phyloP scores from a whole-genome alignment of 2,888 invertebrate genomes.

The Stenotaenia linearis region DNA sequence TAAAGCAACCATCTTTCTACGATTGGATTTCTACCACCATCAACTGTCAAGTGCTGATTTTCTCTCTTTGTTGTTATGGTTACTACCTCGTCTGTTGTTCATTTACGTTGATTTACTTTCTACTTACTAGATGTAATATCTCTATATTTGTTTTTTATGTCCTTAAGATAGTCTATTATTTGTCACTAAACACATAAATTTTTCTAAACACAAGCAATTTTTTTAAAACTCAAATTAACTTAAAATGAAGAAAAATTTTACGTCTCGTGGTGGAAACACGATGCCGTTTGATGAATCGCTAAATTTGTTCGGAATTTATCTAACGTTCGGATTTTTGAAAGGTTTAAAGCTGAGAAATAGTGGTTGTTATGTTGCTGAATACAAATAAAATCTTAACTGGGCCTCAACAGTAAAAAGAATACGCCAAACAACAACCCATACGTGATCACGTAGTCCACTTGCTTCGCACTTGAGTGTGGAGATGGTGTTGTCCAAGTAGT shows the following conservation, averaged over 20 bases:
- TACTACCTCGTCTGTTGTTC: not conserved
- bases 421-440: not conserved
- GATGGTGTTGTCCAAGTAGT: not conserved
- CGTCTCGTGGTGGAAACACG: too few relatives aligned
- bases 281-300: not conserved
- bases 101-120: not conserved
- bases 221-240: too few relatives aligned
- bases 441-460: not conserved
- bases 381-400: not conserved
- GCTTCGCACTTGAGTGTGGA: not conserved
- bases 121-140: too few relatives aligned
- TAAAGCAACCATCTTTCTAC: not conserved
- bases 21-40: not conserved
- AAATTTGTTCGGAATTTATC: not conserved
- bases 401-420: not conserved
- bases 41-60: not conserved
- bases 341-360: not conserved
- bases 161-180: too few relatives aligned
- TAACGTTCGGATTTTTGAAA: not conserved
- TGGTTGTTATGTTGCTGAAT: not conserved
- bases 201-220: too few relatives aligned
- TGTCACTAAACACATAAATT: too few relatives aligned
- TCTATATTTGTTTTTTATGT: too few relatives aligned
- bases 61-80: not conserved
- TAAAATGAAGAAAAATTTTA: too few relatives aligned